Percentiles rank a stretch among this genome's conserved stretches.
Evolutionary conservation across 1,140 invertebrate species (phyloP).

Genomic region (Acromyrmex charruanus): DNA sequence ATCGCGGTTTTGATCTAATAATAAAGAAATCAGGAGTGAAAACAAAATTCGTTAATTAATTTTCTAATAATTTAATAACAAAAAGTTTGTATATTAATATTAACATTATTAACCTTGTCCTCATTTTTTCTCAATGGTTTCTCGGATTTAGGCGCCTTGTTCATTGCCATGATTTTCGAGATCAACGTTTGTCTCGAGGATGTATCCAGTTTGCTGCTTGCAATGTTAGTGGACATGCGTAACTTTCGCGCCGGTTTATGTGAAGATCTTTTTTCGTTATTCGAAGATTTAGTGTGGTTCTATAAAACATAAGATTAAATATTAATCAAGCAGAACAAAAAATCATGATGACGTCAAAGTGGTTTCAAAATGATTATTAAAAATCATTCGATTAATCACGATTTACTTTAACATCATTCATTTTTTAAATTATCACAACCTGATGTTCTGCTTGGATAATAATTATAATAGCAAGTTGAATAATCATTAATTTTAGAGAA

Average conservation of each 20-base stretch:
- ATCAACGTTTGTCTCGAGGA: conserved; percentile 65
- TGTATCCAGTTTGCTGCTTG: conserved; percentile 37
- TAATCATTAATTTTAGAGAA: not conserved
- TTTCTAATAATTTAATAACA: too few species aligned
- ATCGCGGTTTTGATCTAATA: conserved; percentile 74
- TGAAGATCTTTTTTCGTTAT: conserved; percentile 39
- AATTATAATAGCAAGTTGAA: too few species aligned
- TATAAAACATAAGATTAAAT: not conserved
- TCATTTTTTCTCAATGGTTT: conserved; percentile 69
- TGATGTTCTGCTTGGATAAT: too few species aligned
- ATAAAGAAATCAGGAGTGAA: not conserved
- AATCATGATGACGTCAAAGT: too few species aligned
- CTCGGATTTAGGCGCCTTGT: conserved; percentile 55
- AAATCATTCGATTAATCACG: too few species aligned
- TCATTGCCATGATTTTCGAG: conserved; percentile 76
- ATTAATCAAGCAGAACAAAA: too few species aligned
- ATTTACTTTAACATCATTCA: too few species aligned
- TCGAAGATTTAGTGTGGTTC: conserved; percentile 20
- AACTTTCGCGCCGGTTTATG: conserved; percentile 49
- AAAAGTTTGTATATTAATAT: not conserved
- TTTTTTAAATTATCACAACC: too few species aligned
- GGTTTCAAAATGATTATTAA: too few species aligned
- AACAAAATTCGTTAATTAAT: not conserved
- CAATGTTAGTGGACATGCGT: conserved; percentile 17
- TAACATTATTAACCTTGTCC: conserved; percentile 70